Evolutionary conservation across 2,888 invertebrate species (phyloP), one percentile per base, ranked within the genome.

Genomic region (Nomada hirtipes): DNA sequence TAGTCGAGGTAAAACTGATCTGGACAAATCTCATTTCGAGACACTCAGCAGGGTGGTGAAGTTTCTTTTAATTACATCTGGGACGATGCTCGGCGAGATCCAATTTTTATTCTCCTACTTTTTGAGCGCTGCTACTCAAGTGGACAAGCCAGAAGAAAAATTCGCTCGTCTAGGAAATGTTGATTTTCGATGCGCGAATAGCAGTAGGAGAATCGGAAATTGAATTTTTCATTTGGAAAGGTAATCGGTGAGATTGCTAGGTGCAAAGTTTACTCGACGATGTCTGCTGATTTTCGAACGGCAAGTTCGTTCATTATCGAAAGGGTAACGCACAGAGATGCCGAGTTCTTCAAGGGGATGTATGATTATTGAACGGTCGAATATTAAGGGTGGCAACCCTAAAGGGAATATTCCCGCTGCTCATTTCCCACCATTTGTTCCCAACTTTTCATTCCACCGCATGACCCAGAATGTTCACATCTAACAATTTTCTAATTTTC

Each of bases 261-360:
- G 36, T 0, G 50, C 23, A 60, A 60, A 64, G 65, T 70, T 75
- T 57, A 60, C 47, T 42, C 52, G 53, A 61, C 44, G 42, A 23
- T 23, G 57, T 15, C 50, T 23, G 71, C 29, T 70, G 81, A 77
- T 83, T 79, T 72, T 75, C 65, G 55, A 60, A 13, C 20, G 20
- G 55, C 76, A 65, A 79, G 78, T 85, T 78, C 69, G 77, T 83
- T 79, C 70, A 73, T 78, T 83, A 83, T 70, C 74, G 76, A 78
- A 77, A 84, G 79, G 67, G 73, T 76, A 67, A 78, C 76, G 79
- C 57, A 44, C 42, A 65, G 70, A 63, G 74, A 78, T 60, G 69
- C 68, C 61, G 73, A 67, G 67, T 83, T 82, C 89, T 92, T 92
- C 73, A 91, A 92, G 91, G 91, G 92, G 92, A 92, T 91, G 90